Percentiles rank a stretch among this genome's conserved stretches.
Conservation (phyloP, 2,888 invertebrate genomes). For the Itoplectis maculator region DNA sequence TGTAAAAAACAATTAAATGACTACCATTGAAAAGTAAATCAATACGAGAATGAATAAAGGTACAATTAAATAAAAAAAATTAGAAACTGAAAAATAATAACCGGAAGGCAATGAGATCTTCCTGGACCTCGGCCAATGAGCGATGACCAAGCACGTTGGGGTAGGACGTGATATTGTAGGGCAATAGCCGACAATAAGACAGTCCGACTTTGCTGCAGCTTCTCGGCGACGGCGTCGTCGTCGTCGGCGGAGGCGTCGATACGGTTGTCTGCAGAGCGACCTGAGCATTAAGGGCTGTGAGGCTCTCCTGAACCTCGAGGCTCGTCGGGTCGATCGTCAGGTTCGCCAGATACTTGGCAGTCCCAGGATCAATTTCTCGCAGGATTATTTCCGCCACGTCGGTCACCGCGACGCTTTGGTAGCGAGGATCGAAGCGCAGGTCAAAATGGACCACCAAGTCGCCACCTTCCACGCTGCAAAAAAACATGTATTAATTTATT, state of each 20-base stretch:
- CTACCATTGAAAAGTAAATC: not conserved
- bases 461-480: constrained; percentile 87
- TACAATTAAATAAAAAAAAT: not conserved
- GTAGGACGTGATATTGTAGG: constrained; percentile 93
- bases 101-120: constrained; percentile 92
- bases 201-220: constrained; percentile 89
- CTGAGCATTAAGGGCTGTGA: constrained; percentile 82
- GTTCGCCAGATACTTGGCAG: constrained; percentile 88
- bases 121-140: constrained; percentile 88
- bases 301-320: constrained; percentile 88
- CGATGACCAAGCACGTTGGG: constrained; percentile 92
- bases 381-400: constrained; percentile 89
- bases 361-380: constrained; percentile 87
- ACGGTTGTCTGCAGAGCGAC: constrained; percentile 80
- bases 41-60: not conserved
- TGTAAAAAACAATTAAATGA: not conserved
- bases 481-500: constrained; percentile 11
- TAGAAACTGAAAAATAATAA: constrained; percentile 68
- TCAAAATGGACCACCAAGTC: constrained; percentile 94
- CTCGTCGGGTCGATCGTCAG: constrained; percentile 88
- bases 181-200: constrained; percentile 89
- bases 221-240: constrained; percentile 88
- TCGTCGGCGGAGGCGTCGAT: constrained; percentile 81
- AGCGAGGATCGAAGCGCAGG: constrained; percentile 92
- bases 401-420: constrained; percentile 87